Conservation (phyloP, 2,113 vertebrate genomes). For the Pseudolaguvia tuberculata region DNA sequence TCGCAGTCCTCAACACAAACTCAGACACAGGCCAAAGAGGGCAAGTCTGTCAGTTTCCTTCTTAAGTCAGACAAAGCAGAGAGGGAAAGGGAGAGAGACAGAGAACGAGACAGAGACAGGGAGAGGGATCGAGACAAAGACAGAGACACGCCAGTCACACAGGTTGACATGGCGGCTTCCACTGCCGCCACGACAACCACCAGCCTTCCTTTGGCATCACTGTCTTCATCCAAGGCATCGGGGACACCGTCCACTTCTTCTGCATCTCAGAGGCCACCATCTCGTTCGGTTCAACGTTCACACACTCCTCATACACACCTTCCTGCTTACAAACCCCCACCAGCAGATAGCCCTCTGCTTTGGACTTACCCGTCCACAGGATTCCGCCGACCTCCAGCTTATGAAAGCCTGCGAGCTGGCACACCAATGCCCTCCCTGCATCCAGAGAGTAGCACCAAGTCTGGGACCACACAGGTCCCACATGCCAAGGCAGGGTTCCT, state of each 20-base stretch:
- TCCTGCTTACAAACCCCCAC: constrained; percentile 69
- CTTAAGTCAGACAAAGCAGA: constrained; percentile 70
- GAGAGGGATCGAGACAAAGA: constrained; percentile 41
- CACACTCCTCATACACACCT: constrained; percentile 62
- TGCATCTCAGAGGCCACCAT: constrained; percentile 67
- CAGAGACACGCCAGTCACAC: constrained; percentile 42
- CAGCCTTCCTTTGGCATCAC: constrained; percentile 36
- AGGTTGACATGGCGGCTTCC: constrained; percentile 46
- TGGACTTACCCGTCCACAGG: constrained; percentile 85
- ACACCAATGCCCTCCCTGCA: constrained; percentile 64
- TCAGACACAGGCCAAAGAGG: constrained; percentile 66
- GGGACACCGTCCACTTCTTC: constrained; percentile 49
- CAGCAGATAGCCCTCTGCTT: constrained; percentile 72
- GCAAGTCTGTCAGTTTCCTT: constrained; percentile 70
- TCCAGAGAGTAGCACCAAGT: constrained; percentile 56
- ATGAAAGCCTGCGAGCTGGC: constrained; percentile 75
- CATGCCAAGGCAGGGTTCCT: constrained; percentile 67
- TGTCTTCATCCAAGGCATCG: constrained; percentile 38
- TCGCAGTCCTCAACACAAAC: constrained; percentile 66
- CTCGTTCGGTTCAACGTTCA: constrained; percentile 68
- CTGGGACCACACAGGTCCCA: constrained; percentile 52
- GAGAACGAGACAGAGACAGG: constrained; percentile 51
- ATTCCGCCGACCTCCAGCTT: constrained; percentile 81
- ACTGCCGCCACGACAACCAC: constrained; percentile 64
- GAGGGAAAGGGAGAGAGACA: constrained; percentile 63